Evolutionary conservation across 2,888 invertebrate genomes (phyloP), one percentile per base, ranked within the genome.

Genomic region (Oscheius sp.): DNA sequence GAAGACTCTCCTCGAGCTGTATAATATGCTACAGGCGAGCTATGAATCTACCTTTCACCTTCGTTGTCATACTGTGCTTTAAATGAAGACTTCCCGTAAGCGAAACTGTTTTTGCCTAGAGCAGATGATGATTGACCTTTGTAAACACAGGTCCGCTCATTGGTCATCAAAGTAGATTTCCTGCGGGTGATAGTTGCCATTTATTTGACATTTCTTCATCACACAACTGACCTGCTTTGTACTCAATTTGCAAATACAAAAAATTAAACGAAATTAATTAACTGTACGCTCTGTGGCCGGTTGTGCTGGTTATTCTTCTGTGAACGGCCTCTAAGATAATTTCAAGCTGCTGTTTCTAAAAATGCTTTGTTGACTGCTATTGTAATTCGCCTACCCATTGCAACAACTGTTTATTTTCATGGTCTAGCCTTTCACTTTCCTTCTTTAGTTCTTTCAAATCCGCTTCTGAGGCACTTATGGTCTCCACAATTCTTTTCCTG

Each of bases 1-100:
- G 66, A 49, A 16, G 66, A 66, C 18, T 52, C 52, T 27, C 66
- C 66, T 3, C 21, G 46, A 27, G 25, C 29, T 49, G 49, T n/a
- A 49, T 25, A 49, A n/a, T 66, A 13, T 18, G 21, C 5, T 13
- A 9, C 35, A 35, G 35, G 35, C 35, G 35, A 35, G 35, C 58
- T 58, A 25, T n/a, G 58, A 7, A 27, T 49, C 35, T 55, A 43
- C 5, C 41, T 41, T 21, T 61, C 61, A 45, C 13, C 61, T 18
- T 45, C 43, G 41, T 23, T 61, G 61, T 55, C 55, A 55, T 55
- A 55, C 25, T 55, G 13, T 21, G 55, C 55, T 55, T 21, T 43
- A n/a, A 43, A 61, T 43, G 41, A 61, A 61, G 21, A 18, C 49
- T 49, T 49, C 21, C 13, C 49, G 16, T 35, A 35, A 35, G 35